These are phyloP conservation scores for Cochlearius cochlearius DNA, from an alignment of 2,113 vertebrate genomes.

Conservation along the genomic window DNA sequence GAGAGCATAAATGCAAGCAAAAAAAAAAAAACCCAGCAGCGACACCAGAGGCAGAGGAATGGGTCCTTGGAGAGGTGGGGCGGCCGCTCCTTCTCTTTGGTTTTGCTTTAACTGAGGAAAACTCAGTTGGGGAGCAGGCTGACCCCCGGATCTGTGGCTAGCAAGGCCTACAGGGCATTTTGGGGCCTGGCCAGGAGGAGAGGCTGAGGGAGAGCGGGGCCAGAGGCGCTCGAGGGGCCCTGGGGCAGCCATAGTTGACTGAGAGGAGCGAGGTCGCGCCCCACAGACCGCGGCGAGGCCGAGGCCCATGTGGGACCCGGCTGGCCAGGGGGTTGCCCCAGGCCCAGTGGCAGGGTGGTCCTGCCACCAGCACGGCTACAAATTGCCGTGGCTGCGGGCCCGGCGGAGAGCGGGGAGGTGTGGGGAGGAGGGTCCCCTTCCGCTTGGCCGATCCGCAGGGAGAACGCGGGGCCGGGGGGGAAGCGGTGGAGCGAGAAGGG, in stretches of 20 bases:
- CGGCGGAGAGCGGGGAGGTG: not conserved
- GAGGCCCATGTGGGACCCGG: fast-evolving
- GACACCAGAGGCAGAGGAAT: not conserved
- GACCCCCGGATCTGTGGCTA: fast-evolving
- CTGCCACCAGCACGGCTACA: slow-evolving; percentile 50
- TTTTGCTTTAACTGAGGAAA: not conserved
- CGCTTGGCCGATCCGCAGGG: not conserved
- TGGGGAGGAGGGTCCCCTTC: not conserved
- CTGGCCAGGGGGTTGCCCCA: fast-evolving
- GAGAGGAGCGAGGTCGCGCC: fast-evolving
- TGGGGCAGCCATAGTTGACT: not conserved
- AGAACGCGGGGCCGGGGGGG: not conserved
- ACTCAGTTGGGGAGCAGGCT: fast-evolving
- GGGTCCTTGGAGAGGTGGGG: not conserved
- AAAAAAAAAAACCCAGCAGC: not conserved
- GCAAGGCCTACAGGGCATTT: too few species aligned
- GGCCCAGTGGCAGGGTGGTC: not conserved
- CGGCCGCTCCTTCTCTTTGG: not conserved
- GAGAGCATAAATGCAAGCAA: not conserved
- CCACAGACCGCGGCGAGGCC: fast-evolving
- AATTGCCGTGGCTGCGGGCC: slow-evolving; percentile 44
- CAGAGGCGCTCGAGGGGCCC: not conserved
- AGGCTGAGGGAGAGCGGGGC: fast-evolving
- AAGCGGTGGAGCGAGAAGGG: not conserved
- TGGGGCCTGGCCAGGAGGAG: not conserved